phyloP scores from a whole-genome alignment of 1,140 invertebrate species.

The Microplitis demolitor region DNA sequence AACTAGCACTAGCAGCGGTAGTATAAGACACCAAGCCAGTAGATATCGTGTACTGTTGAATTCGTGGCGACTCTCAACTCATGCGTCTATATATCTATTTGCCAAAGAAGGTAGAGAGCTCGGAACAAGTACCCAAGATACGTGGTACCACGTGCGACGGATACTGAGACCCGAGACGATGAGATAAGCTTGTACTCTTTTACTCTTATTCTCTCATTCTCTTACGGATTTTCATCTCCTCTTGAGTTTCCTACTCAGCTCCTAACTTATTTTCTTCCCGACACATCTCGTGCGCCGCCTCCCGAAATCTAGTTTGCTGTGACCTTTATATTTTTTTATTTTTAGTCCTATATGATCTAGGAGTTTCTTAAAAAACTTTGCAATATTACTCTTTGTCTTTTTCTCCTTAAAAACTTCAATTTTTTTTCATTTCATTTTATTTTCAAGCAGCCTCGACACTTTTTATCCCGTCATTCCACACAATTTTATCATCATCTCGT shows the following conservation, averaged over 20 bases:
- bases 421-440: not conserved
- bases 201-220: slow-evolving; percentile 32
- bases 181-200: slow-evolving; percentile 29
- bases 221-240: slow-evolving; percentile 32
- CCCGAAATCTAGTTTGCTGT: slow-evolving; percentile 13
- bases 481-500: slow-evolving; percentile 36
- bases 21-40: not conserved
- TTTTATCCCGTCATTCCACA: slow-evolving; percentile 38
- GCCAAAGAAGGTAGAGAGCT: slow-evolving; percentile 15
- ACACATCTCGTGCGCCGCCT: slow-evolving; percentile 15
- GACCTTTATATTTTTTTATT: not conserved
- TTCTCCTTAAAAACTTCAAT: not conserved
- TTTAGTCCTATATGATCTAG: not conserved
- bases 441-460: slow-evolving; percentile 19
- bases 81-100: slow-evolving; percentile 26
- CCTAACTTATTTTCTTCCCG: not conserved
- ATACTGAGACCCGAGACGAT: slow-evolving; percentile 7
- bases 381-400: not conserved
- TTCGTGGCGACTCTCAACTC: not conserved
- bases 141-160: slow-evolving; percentile 41
- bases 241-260: slow-evolving; percentile 19
- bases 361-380: slow-evolving; percentile 1
- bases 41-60: not conserved
- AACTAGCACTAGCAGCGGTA: not conserved
- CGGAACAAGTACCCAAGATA: slow-evolving; percentile 31